These are phyloP conservation scores for Bombylius major DNA, from an alignment of 2,888 invertebrate species.

Conservation along the genomic window DNA sequence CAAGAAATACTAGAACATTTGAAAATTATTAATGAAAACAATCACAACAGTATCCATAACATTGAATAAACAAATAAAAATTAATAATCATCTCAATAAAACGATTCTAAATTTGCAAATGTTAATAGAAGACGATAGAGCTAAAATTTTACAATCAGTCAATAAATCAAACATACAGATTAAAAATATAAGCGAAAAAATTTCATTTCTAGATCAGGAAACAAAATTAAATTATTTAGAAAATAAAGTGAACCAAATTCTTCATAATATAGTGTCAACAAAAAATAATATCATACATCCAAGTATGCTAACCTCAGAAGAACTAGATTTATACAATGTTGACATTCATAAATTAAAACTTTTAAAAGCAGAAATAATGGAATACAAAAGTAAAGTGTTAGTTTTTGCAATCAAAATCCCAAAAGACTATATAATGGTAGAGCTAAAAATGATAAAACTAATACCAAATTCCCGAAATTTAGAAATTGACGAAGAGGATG, in stretches of 20 bases:
- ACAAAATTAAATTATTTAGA: slow-evolving; percentile 6
- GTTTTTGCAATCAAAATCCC: background rate
- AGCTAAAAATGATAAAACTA: too few relatives aligned
- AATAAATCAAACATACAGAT: background rate
- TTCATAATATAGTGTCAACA: slow-evolving; percentile 3
- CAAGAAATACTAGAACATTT: slow-evolving; percentile 2
- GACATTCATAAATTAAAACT: slow-evolving; percentile 8
- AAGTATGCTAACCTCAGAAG: slow-evolving; percentile 8
- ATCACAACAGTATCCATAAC: background rate
- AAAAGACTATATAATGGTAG: too few relatives aligned
- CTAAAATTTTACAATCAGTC: slow-evolving; percentile 3
- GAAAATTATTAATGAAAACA: background rate
- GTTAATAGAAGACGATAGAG: slow-evolving; percentile 5
- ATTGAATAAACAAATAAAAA: background rate
- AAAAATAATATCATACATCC: slow-evolving; percentile 8
- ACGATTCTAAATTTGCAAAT: slow-evolving; percentile 3
- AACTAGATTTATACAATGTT: slow-evolving; percentile 3
- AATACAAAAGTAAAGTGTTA: background rate
- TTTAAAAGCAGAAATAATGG: slow-evolving; percentile 5
- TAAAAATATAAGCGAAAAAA: background rate
- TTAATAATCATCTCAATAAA: slow-evolving; percentile 2
- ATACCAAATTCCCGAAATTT: background rate
- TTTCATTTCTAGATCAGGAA: slow-evolving; percentile 5
- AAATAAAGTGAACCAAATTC: slow-evolving; percentile 11
- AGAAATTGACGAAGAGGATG: background rate